Percentiles rank a stretch among this genome's conserved stretches.
Evolutionary conservation across 1,140 invertebrate species (phyloP).

Genomic region (Apis dorsata): DNA sequence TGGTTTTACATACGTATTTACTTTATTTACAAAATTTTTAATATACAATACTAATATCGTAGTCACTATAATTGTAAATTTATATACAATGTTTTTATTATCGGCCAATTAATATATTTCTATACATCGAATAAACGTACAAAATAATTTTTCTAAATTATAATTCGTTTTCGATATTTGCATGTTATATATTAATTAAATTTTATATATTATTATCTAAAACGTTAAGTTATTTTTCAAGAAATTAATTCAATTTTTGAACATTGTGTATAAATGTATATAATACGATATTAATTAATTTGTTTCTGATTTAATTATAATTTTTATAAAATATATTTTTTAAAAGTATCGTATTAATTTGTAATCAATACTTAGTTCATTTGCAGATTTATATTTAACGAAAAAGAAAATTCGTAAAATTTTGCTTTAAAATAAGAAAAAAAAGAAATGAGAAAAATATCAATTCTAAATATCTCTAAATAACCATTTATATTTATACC

Average conservation of each 20-base stretch:
- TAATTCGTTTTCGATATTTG: not conserved
- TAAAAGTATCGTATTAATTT: too few relatives aligned
- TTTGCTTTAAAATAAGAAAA: not conserved
- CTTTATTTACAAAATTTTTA: slow-evolving; percentile 69
- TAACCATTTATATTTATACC: not conserved
- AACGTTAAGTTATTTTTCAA: too few relatives aligned
- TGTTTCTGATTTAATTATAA: not conserved
- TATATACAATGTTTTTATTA: slow-evolving; percentile 68
- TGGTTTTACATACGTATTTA: slow-evolving; percentile 6
- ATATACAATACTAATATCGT: slow-evolving; percentile 50
- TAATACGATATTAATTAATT: not conserved
- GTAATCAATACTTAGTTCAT: too few relatives aligned
- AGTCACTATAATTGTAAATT: slow-evolving; percentile 65
- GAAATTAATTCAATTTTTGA: too few relatives aligned
- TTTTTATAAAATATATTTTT: not conserved
- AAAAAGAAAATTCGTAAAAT: too few relatives aligned
- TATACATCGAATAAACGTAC: not conserved
- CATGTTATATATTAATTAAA: not conserved
- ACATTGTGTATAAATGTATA: not conserved
- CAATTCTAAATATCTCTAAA: not conserved
- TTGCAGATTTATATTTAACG: too few relatives aligned
- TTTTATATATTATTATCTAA: too few relatives aligned
- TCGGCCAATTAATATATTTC: slow-evolving; percentile 14
- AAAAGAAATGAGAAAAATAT: not conserved
- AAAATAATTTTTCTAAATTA: not conserved